phyloP scores from a whole-genome alignment of 2,797 vertebrate genomes.

The Eulemur rubriventer region DNA sequence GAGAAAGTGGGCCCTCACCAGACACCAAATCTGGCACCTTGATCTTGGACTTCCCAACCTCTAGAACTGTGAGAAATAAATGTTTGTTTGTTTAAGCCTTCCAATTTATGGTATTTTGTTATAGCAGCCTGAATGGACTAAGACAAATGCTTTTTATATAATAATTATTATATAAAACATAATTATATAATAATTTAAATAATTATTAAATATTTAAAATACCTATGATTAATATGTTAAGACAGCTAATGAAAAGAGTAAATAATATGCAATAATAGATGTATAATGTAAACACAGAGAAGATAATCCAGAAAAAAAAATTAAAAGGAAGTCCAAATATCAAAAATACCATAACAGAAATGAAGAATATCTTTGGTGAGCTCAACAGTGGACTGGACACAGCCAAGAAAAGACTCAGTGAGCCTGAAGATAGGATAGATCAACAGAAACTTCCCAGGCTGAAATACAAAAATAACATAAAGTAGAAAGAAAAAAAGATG shows the following conservation, averaged over 20 bases:
- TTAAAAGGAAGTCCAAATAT: background rate
- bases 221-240: background rate
- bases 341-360: background rate
- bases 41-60: too few relatives aligned
- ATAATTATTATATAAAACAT: too few relatives aligned
- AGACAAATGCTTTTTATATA: background rate
- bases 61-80: too few relatives aligned
- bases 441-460: background rate
- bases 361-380: background rate
- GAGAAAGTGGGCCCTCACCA: too few relatives aligned
- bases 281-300: background rate
- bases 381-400: background rate
- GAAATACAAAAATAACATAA: background rate
- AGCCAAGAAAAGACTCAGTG: background rate
- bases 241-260: background rate
- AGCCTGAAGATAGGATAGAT: background rate
- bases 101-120: too few relatives aligned
- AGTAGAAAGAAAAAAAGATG: accelerated
- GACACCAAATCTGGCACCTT: too few relatives aligned
- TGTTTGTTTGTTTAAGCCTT: too few relatives aligned
- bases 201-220: background rate
- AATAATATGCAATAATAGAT: background rate
- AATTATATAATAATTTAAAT: background rate
- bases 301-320: background rate
- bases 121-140: too few relatives aligned